A percentile compares a stretch with the other conserved stretches of the same genome.
These are phyloP conservation scores for Oxyruncus cristatus DNA, from an alignment of 2,113 vertebrate genomes.

Conservation along the genomic window DNA sequence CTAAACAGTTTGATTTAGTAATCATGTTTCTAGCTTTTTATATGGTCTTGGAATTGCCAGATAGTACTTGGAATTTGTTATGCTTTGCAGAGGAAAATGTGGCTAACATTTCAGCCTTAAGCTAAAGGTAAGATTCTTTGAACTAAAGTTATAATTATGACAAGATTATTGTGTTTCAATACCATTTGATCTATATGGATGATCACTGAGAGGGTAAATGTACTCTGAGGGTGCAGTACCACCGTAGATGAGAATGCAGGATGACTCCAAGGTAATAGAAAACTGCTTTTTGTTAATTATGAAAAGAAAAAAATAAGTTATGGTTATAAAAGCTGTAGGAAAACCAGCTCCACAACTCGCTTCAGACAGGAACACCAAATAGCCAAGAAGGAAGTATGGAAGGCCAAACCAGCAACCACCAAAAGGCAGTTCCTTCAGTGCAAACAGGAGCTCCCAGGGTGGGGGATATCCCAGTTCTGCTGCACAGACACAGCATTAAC, in stretches of 20 bases:
- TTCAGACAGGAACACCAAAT: neutral
- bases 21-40: neutral
- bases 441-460: neutral
- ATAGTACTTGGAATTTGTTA: neutral
- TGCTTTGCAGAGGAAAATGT: neutral
- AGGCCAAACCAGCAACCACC: neutral
- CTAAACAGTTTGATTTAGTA: neutral
- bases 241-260: neutral
- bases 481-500: neutral
- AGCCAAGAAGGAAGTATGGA: neutral
- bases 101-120: neutral
- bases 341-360: neutral
- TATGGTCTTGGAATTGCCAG: neutral
- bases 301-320: neutral
- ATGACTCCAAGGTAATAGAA: neutral
- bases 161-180: constrained; percentile 54
- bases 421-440: neutral
- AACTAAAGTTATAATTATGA: constrained; percentile 54
- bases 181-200: constrained; percentile 73
- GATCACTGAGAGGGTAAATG: neutral
- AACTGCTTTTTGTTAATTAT: neutral
- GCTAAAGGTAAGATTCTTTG: constrained; percentile 50
- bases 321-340: neutral
- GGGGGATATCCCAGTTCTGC: neutral
- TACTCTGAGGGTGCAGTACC: neutral